Conservation (phyloP, 2,113 vertebrate genomes). For the Oryctolagus cuniculus region DNA sequence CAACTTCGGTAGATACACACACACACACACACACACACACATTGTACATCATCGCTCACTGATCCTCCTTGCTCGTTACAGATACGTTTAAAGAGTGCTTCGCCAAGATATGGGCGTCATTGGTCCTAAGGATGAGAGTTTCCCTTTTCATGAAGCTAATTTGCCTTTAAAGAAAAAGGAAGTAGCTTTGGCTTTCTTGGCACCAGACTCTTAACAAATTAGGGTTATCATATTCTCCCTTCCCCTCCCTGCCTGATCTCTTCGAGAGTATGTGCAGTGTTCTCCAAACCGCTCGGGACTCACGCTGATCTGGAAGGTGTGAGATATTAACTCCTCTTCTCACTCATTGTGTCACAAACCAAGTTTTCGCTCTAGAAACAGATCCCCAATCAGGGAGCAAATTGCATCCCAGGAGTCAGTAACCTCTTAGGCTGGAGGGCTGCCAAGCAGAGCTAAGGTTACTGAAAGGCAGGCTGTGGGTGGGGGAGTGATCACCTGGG, state of each 20-base stretch:
- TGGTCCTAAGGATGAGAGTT: not conserved
- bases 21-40: not conserved
- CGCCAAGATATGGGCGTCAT: not conserved
- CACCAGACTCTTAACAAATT: not conserved
- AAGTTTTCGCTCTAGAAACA: constrained; percentile 46
- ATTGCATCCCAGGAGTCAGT: not conserved
- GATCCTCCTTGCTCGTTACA: constrained; percentile 3
- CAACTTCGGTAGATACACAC: not conserved
- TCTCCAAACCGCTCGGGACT: not conserved
- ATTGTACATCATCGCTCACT: not conserved
- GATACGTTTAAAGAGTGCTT: not conserved
- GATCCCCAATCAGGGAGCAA: constrained; percentile 11
- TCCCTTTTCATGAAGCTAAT: not conserved
- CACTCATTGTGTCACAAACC: constrained; percentile 52
- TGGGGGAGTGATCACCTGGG: too few relatives aligned
- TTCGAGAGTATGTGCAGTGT: not conserved
- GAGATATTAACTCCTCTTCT: constrained; percentile 51
- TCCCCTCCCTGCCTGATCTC: not conserved
- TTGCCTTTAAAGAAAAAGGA: constrained; percentile 47
- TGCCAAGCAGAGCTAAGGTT: not conserved
- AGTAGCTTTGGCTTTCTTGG: not conserved
- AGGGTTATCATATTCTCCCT: not conserved
- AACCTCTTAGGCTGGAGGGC: constrained; percentile 16
- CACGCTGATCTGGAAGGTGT: constrained; percentile 39
- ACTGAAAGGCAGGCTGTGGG: not conserved